Percentiles rank a stretch among this genome's conserved stretches.
Conservation (phyloP, 2,113 vertebrate species). For the Gorsachius goisagi region DNA sequence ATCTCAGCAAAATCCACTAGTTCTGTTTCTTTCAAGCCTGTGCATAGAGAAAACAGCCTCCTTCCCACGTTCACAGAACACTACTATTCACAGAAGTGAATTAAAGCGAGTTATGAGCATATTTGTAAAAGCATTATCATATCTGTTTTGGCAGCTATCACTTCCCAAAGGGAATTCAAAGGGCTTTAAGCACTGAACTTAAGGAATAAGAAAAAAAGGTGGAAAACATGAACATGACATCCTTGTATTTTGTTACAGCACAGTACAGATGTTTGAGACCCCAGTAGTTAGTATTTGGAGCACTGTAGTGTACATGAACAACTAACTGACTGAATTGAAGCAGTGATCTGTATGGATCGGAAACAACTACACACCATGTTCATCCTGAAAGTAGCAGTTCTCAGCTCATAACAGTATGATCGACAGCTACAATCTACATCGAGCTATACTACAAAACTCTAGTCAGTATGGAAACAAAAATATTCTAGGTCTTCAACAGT, state of each 20-base stretch:
- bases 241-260: neutral
- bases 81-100: neutral
- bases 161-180: neutral
- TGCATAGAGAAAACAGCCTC: neutral
- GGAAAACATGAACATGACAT: neutral
- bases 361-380: neutral
- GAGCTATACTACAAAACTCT: neutral
- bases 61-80: neutral
- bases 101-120: neutral
- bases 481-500: neutral
- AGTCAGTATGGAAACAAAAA: neutral
- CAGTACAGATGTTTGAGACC: neutral
- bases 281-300: neutral
- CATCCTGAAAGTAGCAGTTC: neutral
- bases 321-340: neutral
- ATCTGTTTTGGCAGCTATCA: neutral
- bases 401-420: neutral
- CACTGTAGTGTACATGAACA: no score
- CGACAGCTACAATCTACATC: neutral
- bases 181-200: neutral
- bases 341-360: neutral
- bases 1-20: neutral
- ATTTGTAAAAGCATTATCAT: neutral
- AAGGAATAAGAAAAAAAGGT: neutral
- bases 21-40: neutral